Conservation (phyloP, 2,113 vertebrate genomes). For the Petrocephalus microphthalmus region DNA sequence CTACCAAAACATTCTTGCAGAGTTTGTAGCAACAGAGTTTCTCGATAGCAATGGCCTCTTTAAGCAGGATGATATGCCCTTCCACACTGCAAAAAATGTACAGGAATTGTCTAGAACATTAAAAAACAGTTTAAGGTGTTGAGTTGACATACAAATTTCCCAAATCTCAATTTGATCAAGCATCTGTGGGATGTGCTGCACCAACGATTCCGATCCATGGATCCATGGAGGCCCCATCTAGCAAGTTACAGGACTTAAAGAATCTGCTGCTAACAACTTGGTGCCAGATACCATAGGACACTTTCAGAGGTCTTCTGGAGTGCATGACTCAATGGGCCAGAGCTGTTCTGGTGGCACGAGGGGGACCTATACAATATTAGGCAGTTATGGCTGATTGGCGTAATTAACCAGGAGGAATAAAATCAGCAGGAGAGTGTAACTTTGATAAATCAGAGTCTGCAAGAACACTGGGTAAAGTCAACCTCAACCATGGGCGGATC, state of each 20-base stretch:
- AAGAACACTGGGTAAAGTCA: neutral
- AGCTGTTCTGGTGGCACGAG: neutral
- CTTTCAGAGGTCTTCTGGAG: neutral
- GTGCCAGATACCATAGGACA: neutral
- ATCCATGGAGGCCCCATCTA: too few species aligned
- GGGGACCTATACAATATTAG: neutral
- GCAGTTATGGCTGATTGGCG: neutral
- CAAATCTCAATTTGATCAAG: too few species aligned
- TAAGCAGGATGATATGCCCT: too few species aligned
- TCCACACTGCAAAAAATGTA: neutral
- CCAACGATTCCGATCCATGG: too few species aligned
- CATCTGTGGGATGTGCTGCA: too few species aligned
- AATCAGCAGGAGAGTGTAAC: neutral
- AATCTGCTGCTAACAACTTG: neutral
- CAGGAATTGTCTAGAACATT: neutral
- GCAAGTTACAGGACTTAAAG: too few species aligned
- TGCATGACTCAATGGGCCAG: neutral
- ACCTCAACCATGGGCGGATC: too few species aligned
- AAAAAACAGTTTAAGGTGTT: neutral
- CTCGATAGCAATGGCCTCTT: too few species aligned
- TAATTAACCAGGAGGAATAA: neutral
- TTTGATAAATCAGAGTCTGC: neutral
- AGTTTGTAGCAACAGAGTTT: too few species aligned
- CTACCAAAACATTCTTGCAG: too few species aligned
- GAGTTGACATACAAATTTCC: neutral